Percentiles rank a stretch among this genome's conserved stretches.
phyloP scores from a whole-genome alignment of 2,888 invertebrate genomes.

The Odontothrips loti region DNA sequence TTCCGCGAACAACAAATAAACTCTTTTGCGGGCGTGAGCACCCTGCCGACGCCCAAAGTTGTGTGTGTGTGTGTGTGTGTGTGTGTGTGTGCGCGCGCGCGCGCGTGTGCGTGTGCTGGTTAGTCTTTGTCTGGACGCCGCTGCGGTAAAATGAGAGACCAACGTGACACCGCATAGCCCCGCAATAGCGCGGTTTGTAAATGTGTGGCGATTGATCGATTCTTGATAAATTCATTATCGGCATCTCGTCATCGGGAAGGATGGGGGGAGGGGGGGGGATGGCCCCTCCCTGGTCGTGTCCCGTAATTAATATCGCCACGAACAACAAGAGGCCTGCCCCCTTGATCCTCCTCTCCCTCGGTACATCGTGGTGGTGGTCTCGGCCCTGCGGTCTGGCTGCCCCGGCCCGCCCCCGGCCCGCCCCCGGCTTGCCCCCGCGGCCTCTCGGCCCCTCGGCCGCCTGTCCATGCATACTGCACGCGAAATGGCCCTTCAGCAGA shows the following conservation, averaged over 20 bases:
- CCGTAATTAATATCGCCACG: background rate
- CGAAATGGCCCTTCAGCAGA: too few species aligned
- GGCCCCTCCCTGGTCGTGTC: too few species aligned
- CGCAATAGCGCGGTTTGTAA: background rate
- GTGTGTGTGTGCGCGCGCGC: too few species aligned
- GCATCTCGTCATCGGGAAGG: background rate
- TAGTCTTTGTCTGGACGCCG: too few species aligned
- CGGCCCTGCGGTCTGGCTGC: background rate
- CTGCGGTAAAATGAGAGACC: background rate
- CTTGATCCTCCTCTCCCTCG: too few species aligned
- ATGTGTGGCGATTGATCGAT: conserved; percentile 3
- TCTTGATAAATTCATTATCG: conserved; percentile 1
- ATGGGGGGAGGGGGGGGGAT: too few species aligned
- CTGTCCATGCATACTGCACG: background rate
- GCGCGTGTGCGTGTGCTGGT: too few species aligned
- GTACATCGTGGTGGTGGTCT: background rate
- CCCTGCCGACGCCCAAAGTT: too few species aligned
- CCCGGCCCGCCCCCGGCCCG: background rate
- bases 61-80: too few species aligned
- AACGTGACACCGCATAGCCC: background rate
- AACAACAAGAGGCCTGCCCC: too few species aligned
- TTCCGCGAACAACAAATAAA: too few species aligned
- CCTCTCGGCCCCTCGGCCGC: background rate
- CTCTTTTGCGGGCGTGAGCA: too few species aligned
- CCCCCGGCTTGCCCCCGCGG: background rate